Evolutionary conservation across 2,113 vertebrate species (phyloP).

Genomic region (Lophura nycthemera): DNA sequence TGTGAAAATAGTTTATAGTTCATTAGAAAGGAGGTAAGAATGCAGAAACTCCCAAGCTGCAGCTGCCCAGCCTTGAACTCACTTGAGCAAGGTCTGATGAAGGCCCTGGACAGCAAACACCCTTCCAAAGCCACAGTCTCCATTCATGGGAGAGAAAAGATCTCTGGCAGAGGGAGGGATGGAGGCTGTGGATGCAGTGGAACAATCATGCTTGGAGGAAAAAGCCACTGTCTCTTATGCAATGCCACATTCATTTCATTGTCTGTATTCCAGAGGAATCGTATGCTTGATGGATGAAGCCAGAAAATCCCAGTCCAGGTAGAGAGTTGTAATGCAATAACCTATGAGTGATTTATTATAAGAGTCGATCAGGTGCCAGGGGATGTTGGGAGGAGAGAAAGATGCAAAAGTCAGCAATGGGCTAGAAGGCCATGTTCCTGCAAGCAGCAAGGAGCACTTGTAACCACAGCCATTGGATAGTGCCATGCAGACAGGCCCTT

Average conservation of each 20-base stretch:
- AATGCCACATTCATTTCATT: not conserved
- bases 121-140: not conserved
- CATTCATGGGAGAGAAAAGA: not conserved
- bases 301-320: slow-evolving; percentile 31
- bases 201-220: not conserved
- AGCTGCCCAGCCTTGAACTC: not conserved
- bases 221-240: slow-evolving; percentile 6
- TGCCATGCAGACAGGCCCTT: fast-evolving
- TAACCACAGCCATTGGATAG: fast-evolving
- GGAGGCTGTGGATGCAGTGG: not conserved
- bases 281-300: slow-evolving; percentile 26
- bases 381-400: not conserved
- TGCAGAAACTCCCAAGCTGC: not conserved
- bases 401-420: not conserved
- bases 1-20: slow-evolving; percentile 47
- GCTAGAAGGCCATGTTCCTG: not conserved
- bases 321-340: slow-evolving; percentile 1
- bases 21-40: slow-evolving; percentile 1
- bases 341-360: not conserved
- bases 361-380: not conserved
- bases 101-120: not conserved
- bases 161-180: not conserved
- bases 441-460: not conserved
- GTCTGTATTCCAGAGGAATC: slow-evolving; percentile 13
- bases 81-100: not conserved